Evolutionary conservation across 2,888 invertebrate genomes (phyloP).

Genomic region (Uloborus plumipes): DNA sequence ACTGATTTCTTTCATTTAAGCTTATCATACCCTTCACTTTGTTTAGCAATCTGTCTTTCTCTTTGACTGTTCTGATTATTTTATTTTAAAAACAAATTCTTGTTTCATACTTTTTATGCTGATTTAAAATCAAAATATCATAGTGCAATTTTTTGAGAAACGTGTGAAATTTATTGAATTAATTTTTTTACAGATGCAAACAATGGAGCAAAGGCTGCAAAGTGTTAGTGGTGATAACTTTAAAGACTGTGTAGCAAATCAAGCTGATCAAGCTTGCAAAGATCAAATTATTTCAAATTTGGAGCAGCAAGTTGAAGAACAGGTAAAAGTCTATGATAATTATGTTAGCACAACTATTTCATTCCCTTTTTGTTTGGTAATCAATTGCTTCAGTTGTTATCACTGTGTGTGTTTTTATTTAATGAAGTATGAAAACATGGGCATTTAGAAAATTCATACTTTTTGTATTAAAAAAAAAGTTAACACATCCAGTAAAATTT

Average conservation of each 20-base stretch:
- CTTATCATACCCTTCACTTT: no score
- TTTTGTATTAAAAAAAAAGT: not conserved
- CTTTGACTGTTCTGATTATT: not conserved
- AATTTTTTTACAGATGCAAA: constrained; percentile 26
- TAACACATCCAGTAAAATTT: no score
- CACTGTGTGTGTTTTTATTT: no score
- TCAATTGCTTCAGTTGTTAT: no score
- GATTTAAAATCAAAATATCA: not conserved
- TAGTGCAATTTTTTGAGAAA: not conserved
- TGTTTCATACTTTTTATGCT: not conserved
- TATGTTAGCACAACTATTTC: not conserved
- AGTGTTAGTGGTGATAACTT: constrained; percentile 29
- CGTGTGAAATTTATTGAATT: not conserved
- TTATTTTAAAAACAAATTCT: not conserved
- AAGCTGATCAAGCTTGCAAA: constrained; percentile 67
- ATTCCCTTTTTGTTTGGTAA: no score
- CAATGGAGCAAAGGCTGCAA: constrained; percentile 55
- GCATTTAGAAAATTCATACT: not conserved
- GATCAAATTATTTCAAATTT: constrained; percentile 79
- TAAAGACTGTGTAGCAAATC: constrained; percentile 43
- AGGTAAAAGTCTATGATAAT: constrained; percentile 64
- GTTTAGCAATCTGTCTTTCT: no score
- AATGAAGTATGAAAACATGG: no score
- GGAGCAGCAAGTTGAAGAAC: constrained; percentile 86
- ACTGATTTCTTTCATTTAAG: no score